phyloP scores from a whole-genome alignment of 2,797 vertebrate species.

The Thunnus albacares region DNA sequence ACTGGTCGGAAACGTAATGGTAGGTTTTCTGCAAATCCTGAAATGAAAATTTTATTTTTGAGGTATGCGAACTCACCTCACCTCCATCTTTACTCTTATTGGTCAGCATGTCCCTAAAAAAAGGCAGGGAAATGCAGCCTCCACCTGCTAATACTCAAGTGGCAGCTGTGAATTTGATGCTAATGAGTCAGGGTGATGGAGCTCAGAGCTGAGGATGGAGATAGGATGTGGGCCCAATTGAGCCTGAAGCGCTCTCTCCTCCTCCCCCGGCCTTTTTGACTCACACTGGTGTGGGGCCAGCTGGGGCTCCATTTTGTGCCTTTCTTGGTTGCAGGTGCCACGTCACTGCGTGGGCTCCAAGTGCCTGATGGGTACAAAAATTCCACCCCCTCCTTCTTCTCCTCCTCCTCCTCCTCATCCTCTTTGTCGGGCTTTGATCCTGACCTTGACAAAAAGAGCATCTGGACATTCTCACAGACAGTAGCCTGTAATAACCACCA shows the following conservation, averaged over 20 bases:
- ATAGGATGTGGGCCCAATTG: slow-evolving; percentile 74
- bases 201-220: slow-evolving; percentile 68
- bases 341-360: slow-evolving; percentile 58
- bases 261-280: slow-evolving; percentile 63
- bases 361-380: slow-evolving; percentile 58
- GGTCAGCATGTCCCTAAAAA: slow-evolving; percentile 9
- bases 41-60: neutral
- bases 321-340: slow-evolving; percentile 75
- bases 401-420: neutral
- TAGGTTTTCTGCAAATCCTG: slow-evolving; percentile 26
- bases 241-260: slow-evolving; percentile 72
- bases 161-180: slow-evolving; percentile 72
- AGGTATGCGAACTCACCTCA: neutral
- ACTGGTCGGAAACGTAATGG: neutral
- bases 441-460: slow-evolving; percentile 78
- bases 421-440: slow-evolving; percentile 52
- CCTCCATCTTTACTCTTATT: neutral
- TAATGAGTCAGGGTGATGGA: slow-evolving; percentile 70
- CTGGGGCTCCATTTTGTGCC: slow-evolving; percentile 81
- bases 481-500: slow-evolving; percentile 65
- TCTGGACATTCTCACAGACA: slow-evolving; percentile 68
- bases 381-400: neutral
- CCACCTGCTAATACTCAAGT: slow-evolving; percentile 68
- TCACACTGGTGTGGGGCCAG: slow-evolving; percentile 62
- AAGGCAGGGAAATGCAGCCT: neutral